Evolutionary conservation across 2,113 vertebrate species (phyloP), one percentile per base, ranked within the genome.

Genomic region (Uropsilus gracilis): DNA sequence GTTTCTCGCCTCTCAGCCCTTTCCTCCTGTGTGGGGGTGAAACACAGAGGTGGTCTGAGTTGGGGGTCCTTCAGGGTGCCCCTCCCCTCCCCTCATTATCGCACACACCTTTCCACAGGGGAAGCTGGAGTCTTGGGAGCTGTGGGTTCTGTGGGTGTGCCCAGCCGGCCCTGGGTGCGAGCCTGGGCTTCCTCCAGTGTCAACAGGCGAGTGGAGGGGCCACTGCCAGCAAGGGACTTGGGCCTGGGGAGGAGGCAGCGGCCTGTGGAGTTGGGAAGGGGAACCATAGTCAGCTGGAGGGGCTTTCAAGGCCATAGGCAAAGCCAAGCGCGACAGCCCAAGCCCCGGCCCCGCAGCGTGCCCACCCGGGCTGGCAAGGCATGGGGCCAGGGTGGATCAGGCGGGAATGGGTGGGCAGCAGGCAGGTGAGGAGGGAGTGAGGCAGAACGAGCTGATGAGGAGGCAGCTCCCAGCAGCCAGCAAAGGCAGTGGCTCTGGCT

Each of bases 121-220:
- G 95, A 97, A 50, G 81, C 37, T 34, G 96, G 73, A 26, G 95
- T 64, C 64, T 96, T 97, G 92, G 94, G 59, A 63, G 26, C 86
- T 72, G 81, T 84, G 53, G 95, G 72, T 16, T 96, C 92, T 2
- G 50, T 91, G 55, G 66, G 69, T 18, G 90, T 97, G 78, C 48
- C 93, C 90, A 89, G 96, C 24, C 96, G 94, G 39, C 98, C 98
- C 94, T 99, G 98, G 1, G 98, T 98, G 0, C 99, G 98, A 34
- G 99, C 99, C 95, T 98, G 99, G 9, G 99, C 99, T 94, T 99
- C 99, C 93, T 99, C 98, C 76, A 99, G 95, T 0, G 98, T 98
- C 80, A 99, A 96, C 69, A 99, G 97, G 64, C 98, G 98, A 26
- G 98, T 98, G 2, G 99, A 98, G 55, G 97, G 97, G 32, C 98